Percentiles rank a stretch among this genome's conserved stretches.
phyloP scores from a whole-genome alignment of 2,113 vertebrate genomes.

The Noctilio leporinus region DNA sequence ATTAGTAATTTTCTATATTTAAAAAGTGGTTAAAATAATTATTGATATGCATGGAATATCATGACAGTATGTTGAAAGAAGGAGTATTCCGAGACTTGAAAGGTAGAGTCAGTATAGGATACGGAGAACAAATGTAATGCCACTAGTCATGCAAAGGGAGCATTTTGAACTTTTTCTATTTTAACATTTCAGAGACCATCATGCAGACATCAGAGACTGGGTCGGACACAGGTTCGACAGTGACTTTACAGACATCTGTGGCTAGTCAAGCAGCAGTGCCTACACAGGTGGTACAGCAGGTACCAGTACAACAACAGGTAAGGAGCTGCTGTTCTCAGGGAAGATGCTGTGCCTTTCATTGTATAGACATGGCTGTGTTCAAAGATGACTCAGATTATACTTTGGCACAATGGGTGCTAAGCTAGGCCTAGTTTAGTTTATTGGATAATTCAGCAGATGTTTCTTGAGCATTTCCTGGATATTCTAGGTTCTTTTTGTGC shows the following conservation, averaged over 20 bases:
- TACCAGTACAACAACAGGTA: constrained; percentile 87
- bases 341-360: neutral
- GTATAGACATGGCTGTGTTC: neutral
- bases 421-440: neutral
- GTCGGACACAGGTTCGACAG: constrained; percentile 85
- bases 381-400: no score
- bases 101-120: neutral
- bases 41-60: neutral
- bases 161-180: constrained; percentile 40
- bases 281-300: constrained; percentile 86
- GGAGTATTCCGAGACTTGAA: neutral
- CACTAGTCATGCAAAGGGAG: neutral
- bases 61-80: neutral
- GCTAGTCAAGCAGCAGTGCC: constrained; percentile 86
- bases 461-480: neutral
- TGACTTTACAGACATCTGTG: constrained; percentile 87
- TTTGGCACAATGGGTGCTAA: neutral
- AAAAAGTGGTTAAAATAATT: neutral
- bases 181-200: constrained; percentile 78
- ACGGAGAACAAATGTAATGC: neutral
- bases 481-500: neutral
- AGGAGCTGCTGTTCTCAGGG: neutral
- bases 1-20: neutral
- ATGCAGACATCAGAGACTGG: constrained; percentile 88
- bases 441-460: neutral